Evolutionary conservation across 2,888 invertebrate species (phyloP).

Genomic region (Agrotis ipsilon): DNA sequence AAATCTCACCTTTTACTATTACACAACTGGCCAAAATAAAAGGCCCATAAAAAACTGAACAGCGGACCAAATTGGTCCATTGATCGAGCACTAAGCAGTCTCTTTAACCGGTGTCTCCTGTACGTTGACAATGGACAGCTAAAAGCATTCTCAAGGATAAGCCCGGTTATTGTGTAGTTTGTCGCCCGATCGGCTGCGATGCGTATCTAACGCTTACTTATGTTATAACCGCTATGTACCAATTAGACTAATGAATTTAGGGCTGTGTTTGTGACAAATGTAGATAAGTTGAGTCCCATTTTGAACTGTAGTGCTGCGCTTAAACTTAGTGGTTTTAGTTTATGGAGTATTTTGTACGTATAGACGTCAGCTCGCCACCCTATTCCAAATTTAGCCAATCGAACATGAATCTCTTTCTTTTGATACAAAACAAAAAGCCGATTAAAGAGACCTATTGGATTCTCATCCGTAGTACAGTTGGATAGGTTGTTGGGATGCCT

Average conservation of each 20-base stretch:
- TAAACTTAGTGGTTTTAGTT: no score
- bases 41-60: constrained; percentile 37
- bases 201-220: constrained; percentile 79
- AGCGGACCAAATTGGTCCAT: constrained; percentile 39
- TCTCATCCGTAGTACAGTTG: no score
- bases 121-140: constrained; percentile 74
- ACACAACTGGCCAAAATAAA: constrained; percentile 42
- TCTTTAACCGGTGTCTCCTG: constrained; percentile 55
- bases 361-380: no score
- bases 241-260: constrained; percentile 84
- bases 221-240: constrained; percentile 79
- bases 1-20: constrained; percentile 11
- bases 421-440: no score
- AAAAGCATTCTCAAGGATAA: constrained; percentile 83
- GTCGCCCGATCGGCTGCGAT: constrained; percentile 78
- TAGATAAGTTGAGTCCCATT: neutral
- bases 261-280: constrained; percentile 66
- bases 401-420: no score
- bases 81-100: constrained; percentile 38
- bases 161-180: constrained; percentile 79
- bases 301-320: no score
- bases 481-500: no score
- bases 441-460: no score
- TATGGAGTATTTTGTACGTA: no score
- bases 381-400: no score